These are phyloP conservation scores for Elymnias hypermnestra DNA, from an alignment of 1,140 invertebrate species.

Conservation along the genomic window DNA sequence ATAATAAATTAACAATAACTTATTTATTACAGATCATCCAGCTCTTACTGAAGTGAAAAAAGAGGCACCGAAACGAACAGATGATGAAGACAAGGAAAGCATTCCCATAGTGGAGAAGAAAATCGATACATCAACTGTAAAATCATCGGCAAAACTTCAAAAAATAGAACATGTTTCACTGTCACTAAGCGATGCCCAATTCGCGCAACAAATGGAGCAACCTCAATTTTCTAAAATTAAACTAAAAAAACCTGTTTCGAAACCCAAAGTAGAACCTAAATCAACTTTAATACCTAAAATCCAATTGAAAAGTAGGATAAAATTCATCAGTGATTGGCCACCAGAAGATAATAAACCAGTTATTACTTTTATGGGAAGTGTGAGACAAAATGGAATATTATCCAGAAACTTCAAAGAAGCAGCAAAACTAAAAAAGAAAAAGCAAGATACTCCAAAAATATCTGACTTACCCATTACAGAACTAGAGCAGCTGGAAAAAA, in stretches of 20 bases:
- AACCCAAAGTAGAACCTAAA: constrained; percentile 70
- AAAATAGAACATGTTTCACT: constrained; percentile 57
- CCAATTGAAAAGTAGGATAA: constrained; percentile 80
- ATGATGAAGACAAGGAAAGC: constrained; percentile 18
- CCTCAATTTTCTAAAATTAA: constrained; percentile 79
- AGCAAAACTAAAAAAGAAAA: constrained; percentile 79
- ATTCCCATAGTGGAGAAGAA: neutral
- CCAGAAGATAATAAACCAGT: constrained; percentile 71
- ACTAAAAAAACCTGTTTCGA: constrained; percentile 75
- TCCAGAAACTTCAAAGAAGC: constrained; percentile 84
- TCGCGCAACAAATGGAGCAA: constrained; percentile 56
- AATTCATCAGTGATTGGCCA: constrained; percentile 78
- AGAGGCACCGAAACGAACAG: neutral
- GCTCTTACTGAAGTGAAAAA: neutral
- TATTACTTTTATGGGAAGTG: constrained; percentile 74
- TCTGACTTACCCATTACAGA: constrained; percentile 74
- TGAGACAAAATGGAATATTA: constrained; percentile 79
- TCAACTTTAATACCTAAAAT: constrained; percentile 78
- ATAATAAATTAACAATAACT: no score
- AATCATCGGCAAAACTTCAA: constrained; percentile 24
- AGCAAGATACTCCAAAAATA: constrained; percentile 64
- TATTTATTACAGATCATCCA: no score
- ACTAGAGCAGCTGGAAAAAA: constrained; percentile 76
- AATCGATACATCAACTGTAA: neutral
- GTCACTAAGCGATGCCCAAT: constrained; percentile 60